Conservation (phyloP, 2,113 vertebrate species). For the Columba livia region DNA sequence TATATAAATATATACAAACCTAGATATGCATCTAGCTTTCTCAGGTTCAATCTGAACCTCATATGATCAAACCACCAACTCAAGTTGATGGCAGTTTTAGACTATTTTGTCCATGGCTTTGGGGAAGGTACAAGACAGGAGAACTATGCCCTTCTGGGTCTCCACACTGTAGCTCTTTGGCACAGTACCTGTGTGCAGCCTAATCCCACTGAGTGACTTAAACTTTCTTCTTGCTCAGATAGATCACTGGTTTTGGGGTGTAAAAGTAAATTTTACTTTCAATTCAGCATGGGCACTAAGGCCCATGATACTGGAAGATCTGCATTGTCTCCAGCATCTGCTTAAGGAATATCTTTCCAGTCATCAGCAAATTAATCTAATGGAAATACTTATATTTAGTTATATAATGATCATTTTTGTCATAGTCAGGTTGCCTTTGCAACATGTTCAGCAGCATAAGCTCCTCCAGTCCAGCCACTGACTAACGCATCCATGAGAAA, state of each 20-base stretch:
- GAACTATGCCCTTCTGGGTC: background rate
- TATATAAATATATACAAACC: background rate
- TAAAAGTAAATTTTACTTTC: background rate
- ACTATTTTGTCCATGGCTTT: background rate
- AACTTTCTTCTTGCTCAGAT: background rate
- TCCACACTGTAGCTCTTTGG: background rate
- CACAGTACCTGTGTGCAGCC: accelerated
- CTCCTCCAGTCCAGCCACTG: background rate
- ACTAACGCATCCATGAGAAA: background rate
- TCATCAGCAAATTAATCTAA: background rate
- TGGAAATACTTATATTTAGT: background rate
- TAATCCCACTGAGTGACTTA: background rate
- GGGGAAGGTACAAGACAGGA: background rate
- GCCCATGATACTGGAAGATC: background rate
- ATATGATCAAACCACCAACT: background rate
- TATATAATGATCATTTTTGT: background rate
- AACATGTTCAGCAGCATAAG: background rate
- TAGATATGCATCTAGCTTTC: background rate
- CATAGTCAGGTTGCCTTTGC: background rate
- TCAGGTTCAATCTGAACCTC: background rate
- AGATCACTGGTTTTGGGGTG: background rate
- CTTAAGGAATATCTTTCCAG: background rate
- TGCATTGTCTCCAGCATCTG: background rate
- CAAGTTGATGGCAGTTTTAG: background rate
- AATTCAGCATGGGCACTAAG: background rate